Evolutionary conservation across 2,888 invertebrate species (phyloP).

Genomic region (Eupelmus urozonus): DNA sequence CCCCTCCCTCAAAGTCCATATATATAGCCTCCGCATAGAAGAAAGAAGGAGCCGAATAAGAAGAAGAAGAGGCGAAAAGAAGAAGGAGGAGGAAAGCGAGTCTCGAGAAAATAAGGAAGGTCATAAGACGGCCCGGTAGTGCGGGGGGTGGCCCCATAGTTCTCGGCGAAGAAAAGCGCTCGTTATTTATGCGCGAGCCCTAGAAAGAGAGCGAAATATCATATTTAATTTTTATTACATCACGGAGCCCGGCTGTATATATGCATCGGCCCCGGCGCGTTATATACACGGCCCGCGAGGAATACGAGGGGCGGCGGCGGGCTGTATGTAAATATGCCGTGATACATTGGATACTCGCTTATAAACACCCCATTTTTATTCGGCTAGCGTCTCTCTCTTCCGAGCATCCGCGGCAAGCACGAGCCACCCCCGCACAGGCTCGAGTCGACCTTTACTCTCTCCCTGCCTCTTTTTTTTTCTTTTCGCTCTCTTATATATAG

Average conservation of each 20-base stretch:
- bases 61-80: too few species aligned
- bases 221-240: constrained; percentile 77
- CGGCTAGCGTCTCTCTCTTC: constrained; percentile 70
- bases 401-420: not conserved
- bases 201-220: constrained; percentile 65
- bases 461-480: not conserved
- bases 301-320: constrained; percentile 57
- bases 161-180: constrained; percentile 61
- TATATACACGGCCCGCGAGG: not conserved
- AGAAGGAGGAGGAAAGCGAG: not conserved
- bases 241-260: constrained; percentile 18
- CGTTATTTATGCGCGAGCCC: constrained; percentile 68
- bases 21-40: too few species aligned
- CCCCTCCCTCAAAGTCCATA: not conserved
- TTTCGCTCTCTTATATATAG: not conserved
- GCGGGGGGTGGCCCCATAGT: constrained; percentile 26
- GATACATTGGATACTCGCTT: constrained; percentile 78
- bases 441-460: constrained; percentile 17
- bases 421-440: not conserved
- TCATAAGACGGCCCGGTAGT: constrained; percentile 40
- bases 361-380: constrained; percentile 78
- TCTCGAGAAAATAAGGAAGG: constrained; percentile 43
- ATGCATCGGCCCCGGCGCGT: not conserved
- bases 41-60: too few species aligned
- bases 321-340: constrained; percentile 77